These are phyloP conservation scores for Antitype chi DNA, from an alignment of 2,888 invertebrate genomes.

Conservation along the genomic window DNA sequence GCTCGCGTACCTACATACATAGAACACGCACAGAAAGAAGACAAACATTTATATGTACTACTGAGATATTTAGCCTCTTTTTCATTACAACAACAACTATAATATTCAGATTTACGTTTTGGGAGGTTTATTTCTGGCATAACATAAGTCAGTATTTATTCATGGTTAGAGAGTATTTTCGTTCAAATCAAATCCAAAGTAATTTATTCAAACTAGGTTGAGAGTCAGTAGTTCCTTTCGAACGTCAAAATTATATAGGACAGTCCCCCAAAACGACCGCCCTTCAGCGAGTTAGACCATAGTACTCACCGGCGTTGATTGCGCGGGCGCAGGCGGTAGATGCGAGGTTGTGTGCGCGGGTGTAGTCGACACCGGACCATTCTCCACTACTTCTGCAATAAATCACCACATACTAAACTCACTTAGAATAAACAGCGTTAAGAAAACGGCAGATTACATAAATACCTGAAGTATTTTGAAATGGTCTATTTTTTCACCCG, in stretches of 20 bases:
- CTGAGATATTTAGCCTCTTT: background rate
- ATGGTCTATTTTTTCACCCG: slow-evolving; percentile 51
- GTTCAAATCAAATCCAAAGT: background rate
- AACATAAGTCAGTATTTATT: background rate
- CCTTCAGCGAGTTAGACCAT: background rate
- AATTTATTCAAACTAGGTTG: too few species aligned
- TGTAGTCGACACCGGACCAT: slow-evolving; percentile 87
- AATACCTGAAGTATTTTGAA: slow-evolving; percentile 54
- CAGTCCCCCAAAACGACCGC: too few species aligned
- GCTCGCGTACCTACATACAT: too few species aligned
- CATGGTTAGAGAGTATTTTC: background rate
- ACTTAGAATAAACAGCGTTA: slow-evolving; percentile 11
- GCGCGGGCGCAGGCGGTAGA: slow-evolving; percentile 77
- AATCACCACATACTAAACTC: slow-evolving; percentile 22
- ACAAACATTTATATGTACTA: background rate
- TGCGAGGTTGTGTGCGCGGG: slow-evolving; percentile 77
- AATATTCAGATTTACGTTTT: background rate
- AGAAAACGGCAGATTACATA: slow-evolving; percentile 44
- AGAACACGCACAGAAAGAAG: background rate
- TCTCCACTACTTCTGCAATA: slow-evolving; percentile 89
- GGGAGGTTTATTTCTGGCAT: background rate
- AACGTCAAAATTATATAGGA: too few species aligned
- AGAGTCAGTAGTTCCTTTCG: too few species aligned
- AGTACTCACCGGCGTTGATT: slow-evolving; percentile 78
- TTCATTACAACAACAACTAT: background rate